phyloP scores from a whole-genome alignment of 2,113 vertebrate genomes.

The Corythoichthys haematopterus region DNA sequence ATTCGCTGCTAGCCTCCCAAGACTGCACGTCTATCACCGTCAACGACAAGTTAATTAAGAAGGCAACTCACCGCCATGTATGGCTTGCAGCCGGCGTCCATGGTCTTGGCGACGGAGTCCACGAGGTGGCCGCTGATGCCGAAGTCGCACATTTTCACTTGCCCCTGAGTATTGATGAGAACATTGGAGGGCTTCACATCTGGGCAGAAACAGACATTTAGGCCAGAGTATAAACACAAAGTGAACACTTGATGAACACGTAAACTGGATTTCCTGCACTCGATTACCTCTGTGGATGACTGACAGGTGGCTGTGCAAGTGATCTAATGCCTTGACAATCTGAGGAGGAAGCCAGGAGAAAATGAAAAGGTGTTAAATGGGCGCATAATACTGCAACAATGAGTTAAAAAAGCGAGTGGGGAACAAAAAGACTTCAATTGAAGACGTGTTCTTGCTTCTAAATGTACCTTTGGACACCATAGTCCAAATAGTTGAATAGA shows the following conservation, averaged over 20 bases:
- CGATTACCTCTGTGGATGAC: constrained; percentile 94
- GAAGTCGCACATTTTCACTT: constrained; percentile 99
- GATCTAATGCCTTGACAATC: constrained; percentile 97
- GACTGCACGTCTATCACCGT: too few relatives aligned
- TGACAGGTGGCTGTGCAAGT: constrained; percentile 94
- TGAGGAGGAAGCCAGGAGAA: constrained; percentile 59
- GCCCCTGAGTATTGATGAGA: constrained; percentile 91
- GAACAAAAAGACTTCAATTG: too few relatives aligned
- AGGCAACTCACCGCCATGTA: constrained; percentile 88
- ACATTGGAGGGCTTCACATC: constrained; percentile 99
- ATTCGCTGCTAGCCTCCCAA: too few relatives aligned
- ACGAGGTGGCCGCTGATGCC: constrained; percentile 98
- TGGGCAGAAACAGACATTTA: constrained; percentile 54
- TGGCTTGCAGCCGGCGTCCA: constrained; percentile 96
- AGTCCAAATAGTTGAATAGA: too few relatives aligned
- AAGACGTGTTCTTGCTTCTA: too few relatives aligned
- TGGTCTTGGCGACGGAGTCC: constrained; percentile 96
- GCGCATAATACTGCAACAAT: too few relatives aligned
- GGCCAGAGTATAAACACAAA: background rate
- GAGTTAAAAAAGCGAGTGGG: too few relatives aligned
- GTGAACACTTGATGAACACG: background rate
- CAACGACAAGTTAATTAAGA: background rate
- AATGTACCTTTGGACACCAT: too few relatives aligned
- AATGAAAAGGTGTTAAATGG: background rate
- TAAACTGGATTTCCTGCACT: constrained; percentile 4